Conservation (phyloP, 2,888 invertebrate genomes). For the Hermodice carunculata region DNA sequence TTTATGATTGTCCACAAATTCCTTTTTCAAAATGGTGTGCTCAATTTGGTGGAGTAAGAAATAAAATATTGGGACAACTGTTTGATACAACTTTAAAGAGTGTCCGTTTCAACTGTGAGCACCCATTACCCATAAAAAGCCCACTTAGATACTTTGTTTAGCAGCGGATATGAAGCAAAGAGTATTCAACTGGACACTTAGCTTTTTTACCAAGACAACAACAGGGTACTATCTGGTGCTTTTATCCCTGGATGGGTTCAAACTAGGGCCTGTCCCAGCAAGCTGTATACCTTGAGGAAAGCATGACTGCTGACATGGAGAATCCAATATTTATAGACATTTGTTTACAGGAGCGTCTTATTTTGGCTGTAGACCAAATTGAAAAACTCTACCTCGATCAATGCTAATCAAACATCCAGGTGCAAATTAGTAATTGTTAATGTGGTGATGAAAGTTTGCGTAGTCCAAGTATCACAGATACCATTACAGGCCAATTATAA, state of each 20-base stretch:
- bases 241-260: neutral
- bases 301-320: neutral
- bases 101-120: neutral
- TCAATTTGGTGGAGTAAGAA: too few relatives aligned
- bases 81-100: too few relatives aligned
- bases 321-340: neutral
- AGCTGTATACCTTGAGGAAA: neutral
- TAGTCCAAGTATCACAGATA: neutral
- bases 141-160: neutral
- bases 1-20: too few relatives aligned
- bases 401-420: neutral
- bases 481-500: neutral
- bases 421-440: neutral
- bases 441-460: neutral
- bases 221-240: too few relatives aligned
- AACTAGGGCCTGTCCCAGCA: neutral
- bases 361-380: too few relatives aligned
- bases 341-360: neutral
- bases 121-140: slow-evolving; percentile 2
- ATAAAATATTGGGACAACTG: too few relatives aligned
- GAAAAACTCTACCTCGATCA: neutral
- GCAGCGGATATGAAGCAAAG: neutral
- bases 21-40: too few relatives aligned
- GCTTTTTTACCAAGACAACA: neutral
- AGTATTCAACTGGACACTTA: neutral